Percentiles rank a stretch among this genome's conserved stretches.
Conservation (phyloP, 2,797 vertebrate species). For the Squalus acanthias region DNA sequence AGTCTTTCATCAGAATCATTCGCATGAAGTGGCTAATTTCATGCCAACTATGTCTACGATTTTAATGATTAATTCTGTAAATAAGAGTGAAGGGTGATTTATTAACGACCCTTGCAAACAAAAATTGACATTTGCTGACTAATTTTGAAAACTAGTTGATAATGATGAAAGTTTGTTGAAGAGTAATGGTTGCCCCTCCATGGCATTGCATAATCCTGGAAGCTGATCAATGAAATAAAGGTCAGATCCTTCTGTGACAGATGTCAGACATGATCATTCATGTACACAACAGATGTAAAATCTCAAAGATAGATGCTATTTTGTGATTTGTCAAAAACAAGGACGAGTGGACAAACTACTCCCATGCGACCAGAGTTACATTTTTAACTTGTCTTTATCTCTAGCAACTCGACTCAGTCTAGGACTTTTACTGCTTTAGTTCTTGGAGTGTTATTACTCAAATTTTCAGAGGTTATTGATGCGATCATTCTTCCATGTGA, state of each 20-base stretch:
- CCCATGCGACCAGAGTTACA: background rate
- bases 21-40: background rate
- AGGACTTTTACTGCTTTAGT: background rate
- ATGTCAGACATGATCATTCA: background rate
- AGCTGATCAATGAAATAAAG: conserved; percentile 1
- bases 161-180: background rate
- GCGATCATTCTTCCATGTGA: background rate
- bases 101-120: background rate
- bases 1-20: background rate
- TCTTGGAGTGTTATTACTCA: background rate
- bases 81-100: background rate
- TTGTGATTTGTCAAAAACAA: background rate
- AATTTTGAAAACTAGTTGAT: background rate
- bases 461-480: background rate
- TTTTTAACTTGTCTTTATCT: background rate
- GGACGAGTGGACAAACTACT: background rate
- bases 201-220: background rate
- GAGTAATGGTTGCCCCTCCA: background rate
- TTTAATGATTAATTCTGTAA: background rate
- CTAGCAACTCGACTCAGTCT: background rate
- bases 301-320: background rate
- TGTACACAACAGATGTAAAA: background rate
- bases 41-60: too few species aligned
- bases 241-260: background rate
- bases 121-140: background rate